These are phyloP conservation scores for Myotis lucifugus DNA, from an alignment of 2,113 vertebrate species.

Conservation along the genomic window DNA sequence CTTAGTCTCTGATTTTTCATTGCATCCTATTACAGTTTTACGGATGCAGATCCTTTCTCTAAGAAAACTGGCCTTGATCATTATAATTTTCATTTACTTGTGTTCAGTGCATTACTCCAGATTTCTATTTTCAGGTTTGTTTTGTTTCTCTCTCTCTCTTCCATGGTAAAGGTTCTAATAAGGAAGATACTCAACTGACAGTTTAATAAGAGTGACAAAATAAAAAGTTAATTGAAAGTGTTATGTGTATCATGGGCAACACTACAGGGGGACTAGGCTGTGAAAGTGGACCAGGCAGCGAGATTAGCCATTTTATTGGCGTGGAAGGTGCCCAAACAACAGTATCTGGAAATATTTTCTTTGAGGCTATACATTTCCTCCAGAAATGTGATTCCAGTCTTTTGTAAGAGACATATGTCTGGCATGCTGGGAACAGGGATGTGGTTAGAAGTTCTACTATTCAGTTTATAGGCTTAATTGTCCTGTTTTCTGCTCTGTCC, in stretches of 20 bases:
- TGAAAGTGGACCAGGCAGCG: neutral
- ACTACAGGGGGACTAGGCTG: neutral
- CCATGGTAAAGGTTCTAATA: neutral
- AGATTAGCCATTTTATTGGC: neutral
- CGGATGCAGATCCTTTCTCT: neutral
- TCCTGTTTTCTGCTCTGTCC: neutral
- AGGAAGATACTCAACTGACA: neutral
- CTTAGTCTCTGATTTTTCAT: neutral
- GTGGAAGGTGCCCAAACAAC: neutral
- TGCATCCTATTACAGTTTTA: neutral
- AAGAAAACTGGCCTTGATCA: neutral
- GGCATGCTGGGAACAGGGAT: neutral
- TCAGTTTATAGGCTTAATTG: neutral
- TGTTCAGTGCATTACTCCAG: neutral
- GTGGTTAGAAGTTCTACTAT: neutral
- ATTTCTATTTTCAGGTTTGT: neutral
- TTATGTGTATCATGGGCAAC: neutral
- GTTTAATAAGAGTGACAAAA: neutral
- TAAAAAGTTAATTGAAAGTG: neutral
- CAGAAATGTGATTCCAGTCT: neutral
- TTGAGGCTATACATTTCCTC: neutral
- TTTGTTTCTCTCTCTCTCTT: neutral
- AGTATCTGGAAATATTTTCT: conserved; percentile 11
- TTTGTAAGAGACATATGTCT: neutral
- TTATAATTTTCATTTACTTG: conserved; percentile 36